Evolutionary conservation across 2,888 invertebrate species (phyloP).

Genomic region (Tenthredo distinguenda): DNA sequence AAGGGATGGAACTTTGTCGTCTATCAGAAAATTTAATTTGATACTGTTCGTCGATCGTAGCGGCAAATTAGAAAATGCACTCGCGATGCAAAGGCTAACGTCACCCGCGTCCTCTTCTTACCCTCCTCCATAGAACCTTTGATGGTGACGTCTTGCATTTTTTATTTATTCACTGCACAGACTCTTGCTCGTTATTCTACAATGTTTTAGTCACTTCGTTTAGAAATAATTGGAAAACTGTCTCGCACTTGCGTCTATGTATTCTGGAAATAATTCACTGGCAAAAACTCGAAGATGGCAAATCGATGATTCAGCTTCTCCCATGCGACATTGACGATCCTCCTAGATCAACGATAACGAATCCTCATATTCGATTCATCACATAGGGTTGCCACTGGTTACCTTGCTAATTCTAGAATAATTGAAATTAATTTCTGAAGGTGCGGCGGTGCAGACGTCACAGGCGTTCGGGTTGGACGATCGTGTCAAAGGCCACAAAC

Average conservation of each 20-base stretch:
- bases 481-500: conserved; percentile 22
- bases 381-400: conserved; percentile 20
- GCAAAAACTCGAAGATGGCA: background rate
- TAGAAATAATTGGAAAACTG: background rate
- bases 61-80: conserved; percentile 47
- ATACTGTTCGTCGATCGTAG: conserved; percentile 47
- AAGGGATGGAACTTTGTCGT: conserved; percentile 28
- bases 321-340: background rate
- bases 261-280: background rate
- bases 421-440: conserved; percentile 47
- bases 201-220: background rate
- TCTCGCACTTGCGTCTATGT: background rate
- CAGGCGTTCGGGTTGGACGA: background rate
- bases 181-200: background rate
- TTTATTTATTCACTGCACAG: background rate
- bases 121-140: background rate
- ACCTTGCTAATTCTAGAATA: conserved; percentile 33
- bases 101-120: background rate
- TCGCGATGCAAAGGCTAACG: conserved; percentile 26
- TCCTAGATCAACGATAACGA: background rate
- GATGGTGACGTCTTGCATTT: background rate
- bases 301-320: background rate
- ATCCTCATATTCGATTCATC: conserved; percentile 20
- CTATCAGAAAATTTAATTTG: conserved; percentile 45
- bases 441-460: conserved; percentile 21